These are phyloP conservation scores for Dipodomys spectabilis DNA, from an alignment of 2,113 vertebrate genomes.

Conservation along the genomic window DNA sequence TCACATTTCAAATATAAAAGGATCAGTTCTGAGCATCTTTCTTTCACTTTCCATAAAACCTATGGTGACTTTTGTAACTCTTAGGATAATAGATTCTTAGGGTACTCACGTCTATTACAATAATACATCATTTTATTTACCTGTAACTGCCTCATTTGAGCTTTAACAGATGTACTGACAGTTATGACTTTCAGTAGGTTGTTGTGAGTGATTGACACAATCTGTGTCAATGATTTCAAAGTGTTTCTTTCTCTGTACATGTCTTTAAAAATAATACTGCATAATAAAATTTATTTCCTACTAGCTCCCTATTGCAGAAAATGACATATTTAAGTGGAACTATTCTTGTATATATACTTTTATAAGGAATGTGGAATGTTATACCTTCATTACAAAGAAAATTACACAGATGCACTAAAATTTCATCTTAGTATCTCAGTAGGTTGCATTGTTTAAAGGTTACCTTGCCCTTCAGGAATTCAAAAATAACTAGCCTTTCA, in stretches of 20 bases:
- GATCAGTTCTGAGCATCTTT: background rate
- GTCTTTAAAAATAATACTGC: constrained; percentile 48
- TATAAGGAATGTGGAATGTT: constrained; percentile 7
- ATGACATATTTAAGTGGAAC: constrained; percentile 17
- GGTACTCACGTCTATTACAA: background rate
- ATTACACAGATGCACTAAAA: constrained; percentile 56
- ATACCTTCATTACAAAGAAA: constrained; percentile 59
- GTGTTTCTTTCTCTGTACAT: background rate
- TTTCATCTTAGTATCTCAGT: constrained; percentile 39
- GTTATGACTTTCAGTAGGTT: background rate
- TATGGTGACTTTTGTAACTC: background rate
- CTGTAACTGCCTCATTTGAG: background rate
- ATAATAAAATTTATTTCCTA: constrained; percentile 10
- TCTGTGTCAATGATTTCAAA: constrained; percentile 43
- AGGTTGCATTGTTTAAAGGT: constrained; percentile 58
- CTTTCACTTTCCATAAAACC: background rate
- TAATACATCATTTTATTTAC: constrained; percentile 25
- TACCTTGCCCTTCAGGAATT: constrained; percentile 69
- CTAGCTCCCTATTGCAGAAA: constrained; percentile 13
- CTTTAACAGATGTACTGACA: background rate
- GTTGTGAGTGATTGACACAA: constrained; percentile 16
- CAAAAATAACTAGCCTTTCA: constrained; percentile 60
- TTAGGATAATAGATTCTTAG: background rate
- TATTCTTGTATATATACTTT: background rate
- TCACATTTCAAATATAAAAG: background rate